Percentiles rank a stretch among this genome's conserved stretches.
phyloP scores from a whole-genome alignment of 2,888 invertebrate genomes.

The Hypena proboscidalis region DNA sequence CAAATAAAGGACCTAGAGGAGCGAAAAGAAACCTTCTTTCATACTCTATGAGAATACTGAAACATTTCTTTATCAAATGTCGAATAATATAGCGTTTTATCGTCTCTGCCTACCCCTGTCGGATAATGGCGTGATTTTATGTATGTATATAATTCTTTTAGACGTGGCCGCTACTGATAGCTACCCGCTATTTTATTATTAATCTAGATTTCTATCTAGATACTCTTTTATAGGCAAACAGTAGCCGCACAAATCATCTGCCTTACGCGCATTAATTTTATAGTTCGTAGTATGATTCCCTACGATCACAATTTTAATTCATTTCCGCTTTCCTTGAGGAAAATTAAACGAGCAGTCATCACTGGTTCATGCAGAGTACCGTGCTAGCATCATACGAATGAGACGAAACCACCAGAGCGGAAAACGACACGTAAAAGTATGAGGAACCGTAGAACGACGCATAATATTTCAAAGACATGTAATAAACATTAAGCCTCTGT shows the following conservation, averaged over 20 bases:
- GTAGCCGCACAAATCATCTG: background rate
- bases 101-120: too few species aligned
- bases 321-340: background rate
- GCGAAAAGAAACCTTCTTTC: too few species aligned
- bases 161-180: too few species aligned
- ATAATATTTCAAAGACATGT: slow-evolving; percentile 31
- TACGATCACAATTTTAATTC: too few species aligned
- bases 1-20: too few species aligned
- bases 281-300: background rate
- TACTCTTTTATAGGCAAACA: background rate
- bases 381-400: slow-evolving; percentile 5
- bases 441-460: slow-evolving; percentile 14
- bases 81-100: too few species aligned
- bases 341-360: too few species aligned
- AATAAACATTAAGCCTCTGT: slow-evolving; percentile 18
- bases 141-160: too few species aligned
- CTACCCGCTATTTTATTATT: background rate
- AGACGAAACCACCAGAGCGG: slow-evolving; percentile 2
- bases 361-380: too few species aligned
- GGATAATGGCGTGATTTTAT: too few species aligned
- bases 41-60: too few species aligned
- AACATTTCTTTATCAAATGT: too few species aligned
- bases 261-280: background rate
- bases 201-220: background rate
- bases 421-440: slow-evolving; percentile 4